Base-by-base conservation (phyloP, 2,797 vertebrate species). In the Euphonia xanthogaster region DNA sequence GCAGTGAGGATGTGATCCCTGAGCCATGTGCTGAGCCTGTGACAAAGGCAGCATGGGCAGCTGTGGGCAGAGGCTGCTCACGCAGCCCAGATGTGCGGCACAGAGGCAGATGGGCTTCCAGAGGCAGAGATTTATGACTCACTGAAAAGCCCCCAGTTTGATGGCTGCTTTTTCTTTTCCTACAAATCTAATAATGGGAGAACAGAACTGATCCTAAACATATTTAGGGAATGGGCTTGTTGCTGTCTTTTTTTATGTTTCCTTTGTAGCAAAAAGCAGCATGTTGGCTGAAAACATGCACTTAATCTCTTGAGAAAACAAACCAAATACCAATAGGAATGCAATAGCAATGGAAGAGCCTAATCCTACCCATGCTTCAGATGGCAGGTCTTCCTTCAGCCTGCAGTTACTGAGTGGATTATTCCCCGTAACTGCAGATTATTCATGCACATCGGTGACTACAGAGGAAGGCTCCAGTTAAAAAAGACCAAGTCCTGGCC, bases 171-270 rank as follows among this genome's bases (percentile, higher is more conserved):
- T 95, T 97, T 97, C 91, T 96, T 97, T 97, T 96, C 97, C 96
- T 96, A 97, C 96, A 97, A 97, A 98, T 97, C 97, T 97, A 97
- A 96, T 97, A 97, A 98, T 86, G n/a, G 27, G 85, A 96, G 72
- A 91, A 89, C 87, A 95, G 96, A 97, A 96, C 96, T 93, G 93
- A 97, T 97, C 97, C 96, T 88, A 82, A 97, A 93, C 97, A 93
- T 97, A 98, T 97, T 98, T 97, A 98, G 86, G 82, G 96, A 97
- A 97, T 72, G 94, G 67, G 90, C 92, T 97, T 83, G 94, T 91
- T 95, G 95, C 93, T 96, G 95, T 78, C 88, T 80, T 97, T 96
- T 75, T 96, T 71, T 95, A 94, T 54, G 28, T 93, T 97, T 96
- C 88, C 83, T 96, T 91, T 92, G 94, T 83, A 92, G 89, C 76